Evolutionary conservation across 2,113 vertebrate species (phyloP), one percentile per base, ranked within the genome.

Genomic region (Grammomys surdaster): DNA sequence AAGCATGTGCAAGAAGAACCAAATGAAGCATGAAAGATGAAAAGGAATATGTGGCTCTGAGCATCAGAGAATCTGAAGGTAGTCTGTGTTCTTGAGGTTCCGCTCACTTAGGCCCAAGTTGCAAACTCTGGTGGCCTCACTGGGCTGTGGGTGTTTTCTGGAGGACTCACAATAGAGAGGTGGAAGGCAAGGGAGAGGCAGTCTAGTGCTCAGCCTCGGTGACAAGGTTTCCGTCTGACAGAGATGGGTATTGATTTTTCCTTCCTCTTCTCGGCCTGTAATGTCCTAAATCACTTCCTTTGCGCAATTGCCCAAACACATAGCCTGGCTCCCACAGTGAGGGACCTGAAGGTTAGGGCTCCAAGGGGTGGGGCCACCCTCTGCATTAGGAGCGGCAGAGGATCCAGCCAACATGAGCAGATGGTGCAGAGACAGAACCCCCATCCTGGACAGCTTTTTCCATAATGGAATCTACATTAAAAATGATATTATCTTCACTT

Each of bases 381-480:
- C 82, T 24, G 0, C 75, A 89, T 48, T 1, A 60, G 87, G 63
- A 77, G 90, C 3, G 0, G 84, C 46, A 11, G 28, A 48, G 43
- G 88, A 24, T 20, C 89, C 22, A 67, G 82, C 86, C 85, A 12
- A 1, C 54, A 63, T 58, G 95, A 96, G 94, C 98, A 98, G 96
- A 97, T 13, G 84, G 97, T 17, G 19, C 67, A 56, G 90, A 95
- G 92, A 88, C 97, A 87, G 95, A 78, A 17, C 75, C 31, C 89
- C 91, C 7, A 22, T 75, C 5, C 78, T 31, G 58, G 48, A 36
- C 96, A 48, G 93, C 92, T 97, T 92, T 97, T 96, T 96, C 90
- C 97, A 96, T 97, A 93, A 98, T 97, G 90, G 94, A 16, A 14
- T 60, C 93, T 33, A 43, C 88, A 93, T 97, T 98, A 96, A 95